Evolutionary conservation across 1,140 invertebrate species (phyloP), one percentile per base, ranked within the genome.

Genomic region (Pseudomyrmex dendroicus): DNA sequence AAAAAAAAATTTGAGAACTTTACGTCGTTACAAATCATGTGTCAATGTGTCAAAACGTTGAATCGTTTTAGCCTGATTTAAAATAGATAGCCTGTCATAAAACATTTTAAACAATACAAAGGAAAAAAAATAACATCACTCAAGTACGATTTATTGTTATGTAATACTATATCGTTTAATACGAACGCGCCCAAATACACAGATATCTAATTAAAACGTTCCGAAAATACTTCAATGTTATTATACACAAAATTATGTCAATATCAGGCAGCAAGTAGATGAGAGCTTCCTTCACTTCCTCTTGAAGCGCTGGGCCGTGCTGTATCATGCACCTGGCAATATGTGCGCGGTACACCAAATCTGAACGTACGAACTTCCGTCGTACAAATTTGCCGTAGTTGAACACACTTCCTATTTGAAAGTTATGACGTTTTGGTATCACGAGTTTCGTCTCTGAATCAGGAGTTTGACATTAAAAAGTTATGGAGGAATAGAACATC

Each of bases 361-460:
- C 66, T 78, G 44, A n/a, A n/a, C 52, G 35, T 57, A 56, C 35
- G 52, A 78, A 78, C 52, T 78, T 67, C 70, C 54, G 50, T 44
- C 73, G 52, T 46, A 22, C 35, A 70, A 50, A 78, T 78, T 70
- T 66, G 20, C 54, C 64, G 64, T 25, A 59, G 76, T 59, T 78
- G 76, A 78, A 70, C 76, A 52, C 52, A 52, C 52, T 70, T 48
- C 35, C 52, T 59, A 78, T 78, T 78, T 78, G 64, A 78, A 70
- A 78, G 64, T 78, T 78, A 70, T 78, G 76, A 78, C 64, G n/a
- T 78, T 78, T 78, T 59, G 54, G 44, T 48, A 70, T 78, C 54
- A 70, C 35, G 15, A 78, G 54, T 78, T 78, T 70, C 76, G 76
- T 78, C 64, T 50, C 64, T 44, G 15, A 78, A 78, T 78, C 76